phyloP scores from a whole-genome alignment of 2,113 vertebrate species.

The Takifugu bimaculatus region DNA sequence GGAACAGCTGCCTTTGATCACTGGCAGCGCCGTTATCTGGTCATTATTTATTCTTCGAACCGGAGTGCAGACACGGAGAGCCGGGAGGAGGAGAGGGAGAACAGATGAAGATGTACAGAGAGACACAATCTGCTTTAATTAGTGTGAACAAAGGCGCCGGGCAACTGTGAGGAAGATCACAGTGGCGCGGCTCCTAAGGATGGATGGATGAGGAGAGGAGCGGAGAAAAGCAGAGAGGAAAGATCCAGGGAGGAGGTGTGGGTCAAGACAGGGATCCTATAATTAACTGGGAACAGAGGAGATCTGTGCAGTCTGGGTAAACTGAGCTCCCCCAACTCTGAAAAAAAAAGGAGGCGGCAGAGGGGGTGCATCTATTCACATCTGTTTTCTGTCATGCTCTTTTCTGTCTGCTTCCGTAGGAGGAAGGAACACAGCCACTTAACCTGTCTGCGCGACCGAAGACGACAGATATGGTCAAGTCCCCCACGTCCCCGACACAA shows the following conservation, averaged over 20 bases:
- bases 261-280: constrained; percentile 52
- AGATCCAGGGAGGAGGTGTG: constrained; percentile 47
- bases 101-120: constrained; percentile 93
- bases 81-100: constrained; percentile 76
- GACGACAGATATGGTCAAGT: constrained; percentile 90
- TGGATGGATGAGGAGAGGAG: constrained; percentile 81
- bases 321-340: constrained; percentile 22
- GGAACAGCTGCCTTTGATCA: constrained; percentile 75
- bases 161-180: constrained; percentile 88
- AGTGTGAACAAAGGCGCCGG: constrained; percentile 88
- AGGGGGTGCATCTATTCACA: constrained; percentile 74
- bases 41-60: constrained; percentile 74
- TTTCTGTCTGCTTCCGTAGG: constrained; percentile 76
- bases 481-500: constrained; percentile 91
- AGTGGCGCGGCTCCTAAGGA: constrained; percentile 81
- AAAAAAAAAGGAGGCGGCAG: constrained; percentile 35
- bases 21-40: constrained; percentile 66
- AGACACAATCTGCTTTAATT: constrained; percentile 97
- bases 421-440: constrained; percentile 96
- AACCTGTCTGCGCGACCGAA: constrained; percentile 97
- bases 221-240: constrained; percentile 69
- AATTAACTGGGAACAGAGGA: constrained; percentile 58
- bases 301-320: constrained; percentile 52
- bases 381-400: constrained; percentile 62
- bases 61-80: constrained; percentile 62